Conservation (phyloP, 2,888 invertebrate species). For the Acrocera orbiculus region DNA sequence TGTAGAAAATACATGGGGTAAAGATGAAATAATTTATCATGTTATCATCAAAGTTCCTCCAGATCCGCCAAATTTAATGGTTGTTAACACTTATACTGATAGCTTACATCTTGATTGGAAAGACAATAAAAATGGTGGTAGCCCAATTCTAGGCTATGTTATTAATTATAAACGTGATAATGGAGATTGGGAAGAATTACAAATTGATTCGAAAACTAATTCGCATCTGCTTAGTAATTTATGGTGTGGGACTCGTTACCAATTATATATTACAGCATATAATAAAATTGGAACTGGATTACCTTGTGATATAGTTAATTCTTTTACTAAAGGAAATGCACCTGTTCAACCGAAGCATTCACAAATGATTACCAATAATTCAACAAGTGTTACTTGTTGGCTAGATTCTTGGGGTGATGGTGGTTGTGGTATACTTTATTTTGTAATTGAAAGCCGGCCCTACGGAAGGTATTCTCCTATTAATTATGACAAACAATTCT, state of each 20-base stretch:
- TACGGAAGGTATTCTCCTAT: constrained; percentile 24
- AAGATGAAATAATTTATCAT: constrained; percentile 64
- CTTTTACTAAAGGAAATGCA: constrained; percentile 64
- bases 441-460: constrained; percentile 61
- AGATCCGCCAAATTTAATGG: constrained; percentile 63
- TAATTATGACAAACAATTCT: neutral
- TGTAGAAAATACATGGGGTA: constrained; percentile 68
- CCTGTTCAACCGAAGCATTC: constrained; percentile 64
- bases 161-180: constrained; percentile 79
- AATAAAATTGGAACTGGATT: constrained; percentile 78
- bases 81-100: constrained; percentile 67
- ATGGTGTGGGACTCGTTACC: constrained; percentile 77
- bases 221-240: constrained; percentile 64
- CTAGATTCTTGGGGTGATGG: constrained; percentile 79
- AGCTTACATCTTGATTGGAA: constrained; percentile 68
- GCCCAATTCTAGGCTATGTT: constrained; percentile 65
- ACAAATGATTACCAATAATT: constrained; percentile 67
- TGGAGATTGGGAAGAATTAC: constrained; percentile 83
- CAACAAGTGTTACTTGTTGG: constrained; percentile 73
- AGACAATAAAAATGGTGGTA: constrained; percentile 65
- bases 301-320: constrained; percentile 74
- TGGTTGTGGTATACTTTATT: constrained; percentile 73
- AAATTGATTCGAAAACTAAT: constrained; percentile 63
- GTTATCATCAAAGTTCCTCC: constrained; percentile 59
- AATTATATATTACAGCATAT: constrained; percentile 76